Evolutionary conservation across 2,113 vertebrate species (phyloP).

Genomic region (Stegastes partitus): DNA sequence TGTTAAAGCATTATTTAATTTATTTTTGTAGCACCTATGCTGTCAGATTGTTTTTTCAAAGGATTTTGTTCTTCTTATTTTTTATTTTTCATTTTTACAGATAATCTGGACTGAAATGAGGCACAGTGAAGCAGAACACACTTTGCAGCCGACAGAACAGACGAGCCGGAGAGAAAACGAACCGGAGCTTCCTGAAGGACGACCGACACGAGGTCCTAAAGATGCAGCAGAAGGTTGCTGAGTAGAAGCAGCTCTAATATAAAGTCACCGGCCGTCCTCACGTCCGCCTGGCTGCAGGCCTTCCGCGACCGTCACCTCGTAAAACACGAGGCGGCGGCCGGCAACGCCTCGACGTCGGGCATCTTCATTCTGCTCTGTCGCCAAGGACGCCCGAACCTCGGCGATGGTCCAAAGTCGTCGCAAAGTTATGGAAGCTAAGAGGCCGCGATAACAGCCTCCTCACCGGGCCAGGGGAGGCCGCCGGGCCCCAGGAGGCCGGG

Average conservation of each 20-base stretch:
- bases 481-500: neutral
- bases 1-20: too few relatives aligned
- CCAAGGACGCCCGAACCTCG: constrained; percentile 25
- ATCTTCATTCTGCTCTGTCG: constrained; percentile 9
- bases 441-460: constrained; percentile 30
- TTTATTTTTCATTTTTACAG: too few relatives aligned
- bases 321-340: constrained; percentile 25
- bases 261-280: constrained; percentile 57
- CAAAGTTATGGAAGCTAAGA: constrained; percentile 71
- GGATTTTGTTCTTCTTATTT: too few relatives aligned
- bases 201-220: constrained; percentile 5
- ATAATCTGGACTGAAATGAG: too few relatives aligned
- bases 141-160: too few relatives aligned
- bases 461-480: neutral
- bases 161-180: neutral
- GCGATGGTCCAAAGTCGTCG: constrained; percentile 63
- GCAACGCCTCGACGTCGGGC: neutral
- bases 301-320: constrained; percentile 27
- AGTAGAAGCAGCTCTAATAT: constrained; percentile 23
- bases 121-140: too few relatives aligned
- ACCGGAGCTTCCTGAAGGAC: constrained; percentile 11
- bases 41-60: too few relatives aligned
- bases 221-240: constrained; percentile 17
- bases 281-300: constrained; percentile 38
- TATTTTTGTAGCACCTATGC: too few relatives aligned